Evolutionary conservation across 2,888 invertebrate species (phyloP).

Genomic region (Agrochola lota): DNA sequence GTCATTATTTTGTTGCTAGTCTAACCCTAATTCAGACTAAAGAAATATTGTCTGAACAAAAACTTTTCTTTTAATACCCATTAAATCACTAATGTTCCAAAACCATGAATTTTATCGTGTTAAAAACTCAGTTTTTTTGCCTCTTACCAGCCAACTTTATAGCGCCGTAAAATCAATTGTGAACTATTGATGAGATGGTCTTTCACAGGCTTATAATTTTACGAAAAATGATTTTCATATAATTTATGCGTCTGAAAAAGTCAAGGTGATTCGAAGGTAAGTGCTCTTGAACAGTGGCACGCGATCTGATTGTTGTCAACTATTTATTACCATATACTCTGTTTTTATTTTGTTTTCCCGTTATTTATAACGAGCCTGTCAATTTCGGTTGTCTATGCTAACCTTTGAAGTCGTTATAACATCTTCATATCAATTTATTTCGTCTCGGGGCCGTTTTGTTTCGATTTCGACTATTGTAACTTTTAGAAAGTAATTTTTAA

Average conservation of each 20-base stretch:
- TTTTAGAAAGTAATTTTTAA: neutral
- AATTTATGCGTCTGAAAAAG: constrained; percentile 66
- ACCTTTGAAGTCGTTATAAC: constrained; percentile 9
- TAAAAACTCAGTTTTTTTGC: constrained; percentile 7
- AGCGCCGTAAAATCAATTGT: constrained; percentile 49
- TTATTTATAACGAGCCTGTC: constrained; percentile 34
- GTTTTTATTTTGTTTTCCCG: constrained; percentile 42
- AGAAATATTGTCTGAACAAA: constrained; percentile 2
- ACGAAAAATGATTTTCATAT: constrained; percentile 55
- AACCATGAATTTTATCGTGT: constrained; percentile 19
- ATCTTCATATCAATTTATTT: constrained; percentile 14
- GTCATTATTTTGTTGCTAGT: neutral
- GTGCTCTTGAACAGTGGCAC: constrained; percentile 68
- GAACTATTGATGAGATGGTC: constrained; percentile 22
- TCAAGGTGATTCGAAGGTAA: constrained; percentile 67
- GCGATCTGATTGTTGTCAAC: constrained; percentile 67
- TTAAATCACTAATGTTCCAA: neutral
- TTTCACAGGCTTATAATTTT: constrained; percentile 37
- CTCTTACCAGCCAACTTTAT: constrained; percentile 30
- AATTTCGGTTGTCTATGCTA: constrained; percentile 14
- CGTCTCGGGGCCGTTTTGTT: neutral
- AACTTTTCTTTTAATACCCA: neutral
- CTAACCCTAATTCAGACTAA: neutral
- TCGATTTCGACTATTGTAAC: neutral
- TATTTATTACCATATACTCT: constrained; percentile 58